phyloP scores from a whole-genome alignment of 2,888 invertebrate species.

The Pterostichus madidus region DNA sequence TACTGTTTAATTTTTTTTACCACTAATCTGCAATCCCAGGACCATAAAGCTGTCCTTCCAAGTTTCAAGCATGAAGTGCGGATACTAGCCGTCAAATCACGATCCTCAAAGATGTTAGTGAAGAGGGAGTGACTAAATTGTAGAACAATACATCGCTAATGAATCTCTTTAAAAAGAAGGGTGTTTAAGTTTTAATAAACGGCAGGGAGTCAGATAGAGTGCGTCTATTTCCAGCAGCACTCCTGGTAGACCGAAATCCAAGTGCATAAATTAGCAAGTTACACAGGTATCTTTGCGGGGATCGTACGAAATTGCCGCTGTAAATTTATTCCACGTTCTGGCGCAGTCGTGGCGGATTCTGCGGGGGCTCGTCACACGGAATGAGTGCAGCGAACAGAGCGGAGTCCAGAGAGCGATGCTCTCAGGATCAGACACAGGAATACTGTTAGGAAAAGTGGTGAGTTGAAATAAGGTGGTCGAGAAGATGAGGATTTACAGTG shows the following conservation, averaged over 20 bases:
- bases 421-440: conserved; percentile 56
- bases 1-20: no score
- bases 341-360: conserved; percentile 2
- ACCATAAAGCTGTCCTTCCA: no score
- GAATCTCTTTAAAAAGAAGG: conserved; percentile 1
- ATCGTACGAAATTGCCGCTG: conserved; percentile 56
- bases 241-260: conserved; percentile 42
- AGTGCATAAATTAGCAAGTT: conserved; percentile 60
- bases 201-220: not conserved
- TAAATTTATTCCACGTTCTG: conserved; percentile 55
- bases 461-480: conserved; percentile 37
- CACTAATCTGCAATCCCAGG: no score
- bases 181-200: conserved; percentile 2
- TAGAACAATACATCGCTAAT: no score
- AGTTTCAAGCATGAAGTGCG: no score
- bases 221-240: not conserved
- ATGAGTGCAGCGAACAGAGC: not conserved
- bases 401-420: no score
- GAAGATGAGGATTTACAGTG: no score
- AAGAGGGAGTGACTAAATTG: no score
- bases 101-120: no score
- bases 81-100: no score
- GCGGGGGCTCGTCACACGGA: conserved; percentile 12
- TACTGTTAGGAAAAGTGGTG: conserved; percentile 62
- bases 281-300: conserved; percentile 59